phyloP scores from a whole-genome alignment of 2,888 invertebrate species.

The Monoplex corrugatus region DNA sequence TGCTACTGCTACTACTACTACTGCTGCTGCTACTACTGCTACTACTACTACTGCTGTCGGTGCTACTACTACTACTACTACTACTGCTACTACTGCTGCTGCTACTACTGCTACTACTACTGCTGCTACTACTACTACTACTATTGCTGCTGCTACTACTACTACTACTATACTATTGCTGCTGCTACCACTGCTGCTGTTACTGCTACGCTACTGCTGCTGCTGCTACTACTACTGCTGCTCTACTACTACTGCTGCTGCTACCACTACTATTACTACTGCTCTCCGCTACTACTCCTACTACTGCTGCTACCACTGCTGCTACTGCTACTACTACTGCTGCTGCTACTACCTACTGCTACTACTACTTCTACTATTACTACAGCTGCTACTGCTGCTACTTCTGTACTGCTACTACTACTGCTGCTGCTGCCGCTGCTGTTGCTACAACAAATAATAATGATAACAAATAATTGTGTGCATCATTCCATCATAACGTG shows the following conservation, averaged over 20 bases:
- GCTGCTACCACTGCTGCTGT: conserved; percentile 27
- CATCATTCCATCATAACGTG: too few relatives aligned
- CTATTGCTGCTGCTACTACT: conserved; percentile 47
- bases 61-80: conserved; percentile 43
- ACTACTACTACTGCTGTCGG: conserved; percentile 47
- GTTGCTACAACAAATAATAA: too few relatives aligned
- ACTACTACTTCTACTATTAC: too few relatives aligned
- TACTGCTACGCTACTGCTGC: conserved; percentile 11
- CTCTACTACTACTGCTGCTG: not conserved
- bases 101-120: conserved; percentile 15
- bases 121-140: conserved; percentile 47
- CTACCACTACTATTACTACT: not conserved
- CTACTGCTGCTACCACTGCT: not conserved
- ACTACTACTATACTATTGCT: conserved; percentile 49
- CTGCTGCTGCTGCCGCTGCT: conserved; percentile 40
- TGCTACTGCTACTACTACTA: conserved; percentile 49
- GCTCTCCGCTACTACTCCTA: conserved; percentile 33
- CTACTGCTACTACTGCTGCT: not conserved
- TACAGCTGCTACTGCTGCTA: conserved; percentile 24
- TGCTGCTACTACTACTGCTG: conserved; percentile 7
- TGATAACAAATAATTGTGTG: too few relatives aligned
- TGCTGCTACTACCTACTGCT: conserved; percentile 46
- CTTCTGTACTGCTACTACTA: conserved; percentile 44
- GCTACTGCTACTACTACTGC: conserved; percentile 23
- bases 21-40: conserved; percentile 48